phyloP scores from a whole-genome alignment of 2,797 vertebrate genomes.

The Typhlichthys subterraneus region DNA sequence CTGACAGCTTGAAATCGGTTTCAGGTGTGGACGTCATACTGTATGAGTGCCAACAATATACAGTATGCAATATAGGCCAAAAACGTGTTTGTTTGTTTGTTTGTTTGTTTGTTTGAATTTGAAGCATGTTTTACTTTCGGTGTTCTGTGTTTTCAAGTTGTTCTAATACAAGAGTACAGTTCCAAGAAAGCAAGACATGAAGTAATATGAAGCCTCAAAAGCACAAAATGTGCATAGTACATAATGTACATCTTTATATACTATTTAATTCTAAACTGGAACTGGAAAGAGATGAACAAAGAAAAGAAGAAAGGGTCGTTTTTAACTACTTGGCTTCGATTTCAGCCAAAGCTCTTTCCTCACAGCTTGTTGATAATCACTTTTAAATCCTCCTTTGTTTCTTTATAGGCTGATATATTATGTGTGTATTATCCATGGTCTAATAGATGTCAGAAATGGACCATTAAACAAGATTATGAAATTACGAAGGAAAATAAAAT shows the following conservation, averaged over 20 bases:
- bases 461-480: conserved; percentile 19
- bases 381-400: conserved; percentile 15
- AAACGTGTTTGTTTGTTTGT: background rate
- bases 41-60: background rate
- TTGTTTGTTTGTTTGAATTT: conserved; percentile 17
- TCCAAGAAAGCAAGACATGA: background rate
- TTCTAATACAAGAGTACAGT: background rate
- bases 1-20: conserved; percentile 28
- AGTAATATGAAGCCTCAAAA: background rate
- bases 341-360: too few relatives aligned
- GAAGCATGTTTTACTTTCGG: conserved; percentile 32
- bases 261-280: background rate
- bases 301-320: too few relatives aligned
- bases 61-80: too few relatives aligned
- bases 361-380: too few relatives aligned
- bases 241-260: background rate
- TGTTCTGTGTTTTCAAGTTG: conserved; percentile 8
- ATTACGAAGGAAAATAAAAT: conserved; percentile 6
- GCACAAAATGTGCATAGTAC: too few relatives aligned
- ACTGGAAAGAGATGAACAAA: too few relatives aligned
- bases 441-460: conserved; percentile 28
- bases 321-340: too few relatives aligned
- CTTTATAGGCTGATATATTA: conserved; percentile 14
- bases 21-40: conserved; percentile 23
- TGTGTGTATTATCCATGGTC: conserved; percentile 32